phyloP scores from a whole-genome alignment of 2,888 invertebrate genomes.

The Philopedon plagiatum region DNA sequence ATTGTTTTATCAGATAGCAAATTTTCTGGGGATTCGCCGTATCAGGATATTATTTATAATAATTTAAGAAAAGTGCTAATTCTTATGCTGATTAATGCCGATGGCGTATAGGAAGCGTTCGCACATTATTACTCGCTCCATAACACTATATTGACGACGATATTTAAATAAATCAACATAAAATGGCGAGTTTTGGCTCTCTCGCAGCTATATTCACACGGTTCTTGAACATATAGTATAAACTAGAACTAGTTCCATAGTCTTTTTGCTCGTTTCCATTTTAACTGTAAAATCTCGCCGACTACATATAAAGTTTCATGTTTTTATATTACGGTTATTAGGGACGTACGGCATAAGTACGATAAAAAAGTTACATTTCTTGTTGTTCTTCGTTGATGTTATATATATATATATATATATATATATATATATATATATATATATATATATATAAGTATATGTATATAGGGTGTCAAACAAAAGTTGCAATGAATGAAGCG shows the following conservation, averaged over 20 bases:
- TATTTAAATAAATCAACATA: slow-evolving; percentile 59
- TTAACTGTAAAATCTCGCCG: slow-evolving; percentile 46
- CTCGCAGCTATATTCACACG: slow-evolving; percentile 48
- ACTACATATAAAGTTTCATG: slow-evolving; percentile 38
- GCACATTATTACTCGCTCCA: slow-evolving; percentile 43
- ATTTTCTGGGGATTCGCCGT: too few relatives aligned
- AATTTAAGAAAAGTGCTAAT: slow-evolving; percentile 1
- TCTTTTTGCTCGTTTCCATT: slow-evolving; percentile 44
- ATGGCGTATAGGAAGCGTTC: slow-evolving; percentile 37
- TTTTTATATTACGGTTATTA: slow-evolving; percentile 18
- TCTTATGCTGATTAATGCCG: slow-evolving; percentile 16
- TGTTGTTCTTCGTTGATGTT: too few relatives aligned
- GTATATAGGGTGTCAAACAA: too few relatives aligned
- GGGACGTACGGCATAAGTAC: background rate
- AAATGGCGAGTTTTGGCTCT: slow-evolving; percentile 47
- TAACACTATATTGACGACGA: slow-evolving; percentile 48
- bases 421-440: too few relatives aligned
- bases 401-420: too few relatives aligned
- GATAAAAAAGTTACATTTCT: too few relatives aligned
- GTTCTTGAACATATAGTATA: slow-evolving; percentile 33
- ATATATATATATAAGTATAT: too few relatives aligned
- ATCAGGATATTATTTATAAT: too few relatives aligned
- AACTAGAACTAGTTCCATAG: slow-evolving; percentile 41
- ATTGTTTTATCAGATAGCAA: too few relatives aligned
- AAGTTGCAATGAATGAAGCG: too few relatives aligned